Evolutionary conservation across 1,140 invertebrate species (phyloP), one percentile per base, ranked within the genome.

Genomic region (Aphelinus certus): DNA sequence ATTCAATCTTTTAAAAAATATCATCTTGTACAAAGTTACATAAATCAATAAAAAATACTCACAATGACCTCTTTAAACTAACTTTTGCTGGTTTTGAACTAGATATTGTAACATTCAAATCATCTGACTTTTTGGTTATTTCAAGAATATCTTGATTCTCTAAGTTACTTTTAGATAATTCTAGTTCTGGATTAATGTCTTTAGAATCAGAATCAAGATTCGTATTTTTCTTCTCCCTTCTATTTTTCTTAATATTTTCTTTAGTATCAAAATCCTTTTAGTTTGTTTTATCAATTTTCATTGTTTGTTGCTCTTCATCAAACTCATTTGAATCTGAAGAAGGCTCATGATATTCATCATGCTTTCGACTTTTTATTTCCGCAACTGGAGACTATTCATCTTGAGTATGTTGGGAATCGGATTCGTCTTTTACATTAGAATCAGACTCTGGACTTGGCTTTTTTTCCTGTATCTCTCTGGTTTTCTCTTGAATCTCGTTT

Each of bases 1-100:
- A 26, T 26, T 26, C 26, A 26, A 26, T 26, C 26, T 26, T 26
- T 0, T 26, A 26, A 26, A 26, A 26, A 26, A 26, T 26, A 26
- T 26, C 26, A 26, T 26, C 26, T 26, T 26, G 26, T 26, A 26
- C 26, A 26, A 26, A 26, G 26, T 26, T 26, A 26, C 26, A 26
- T 26, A 70, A 77, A 66, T 58, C 10, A 67, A 1, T 51, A 56
- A 26, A 26, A 26, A 63, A 71, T 81, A 79, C 85, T 87, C 79
- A 87, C 85, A 87, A 87, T 73, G 86, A 85, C 79, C 86, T 82
- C 53, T 88, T 88, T 55, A 87, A 81, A 76, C 85, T 85, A 46
- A 88, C 83, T 83, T 88, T 87, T 3, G 81, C 79, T 5, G 86
- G 82, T 74, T 86, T 87, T 0, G 78, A 77, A 26, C 26, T 26